Conservation (phyloP, 2,888 invertebrate species). For the Plemyria rubiginata region DNA sequence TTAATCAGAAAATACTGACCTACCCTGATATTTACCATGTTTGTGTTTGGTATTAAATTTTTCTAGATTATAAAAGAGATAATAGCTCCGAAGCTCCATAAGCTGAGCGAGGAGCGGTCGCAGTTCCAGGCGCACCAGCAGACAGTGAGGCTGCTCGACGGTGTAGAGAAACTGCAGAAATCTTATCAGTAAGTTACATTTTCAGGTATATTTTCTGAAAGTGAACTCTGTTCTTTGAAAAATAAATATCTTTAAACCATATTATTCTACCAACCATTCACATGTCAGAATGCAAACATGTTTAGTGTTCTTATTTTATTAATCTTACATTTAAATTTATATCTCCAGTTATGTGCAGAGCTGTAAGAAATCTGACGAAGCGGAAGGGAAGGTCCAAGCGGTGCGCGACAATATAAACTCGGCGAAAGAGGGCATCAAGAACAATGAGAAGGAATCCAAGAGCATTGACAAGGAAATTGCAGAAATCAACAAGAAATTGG, state of each 20-base stretch:
- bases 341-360: conserved; percentile 75
- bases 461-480: conserved; percentile 84
- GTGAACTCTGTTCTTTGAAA: too few relatives aligned
- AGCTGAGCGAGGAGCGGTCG: conserved; percentile 92
- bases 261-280: too few relatives aligned
- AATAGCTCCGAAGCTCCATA: conserved; percentile 94
- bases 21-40: too few relatives aligned
- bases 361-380: conserved; percentile 80
- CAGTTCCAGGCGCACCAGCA: conserved; percentile 95
- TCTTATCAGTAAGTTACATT: conserved; percentile 11
- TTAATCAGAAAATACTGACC: too few relatives aligned
- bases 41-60: not conserved
- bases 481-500: conserved; percentile 87
- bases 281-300: too few relatives aligned
- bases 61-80: conserved; percentile 90
- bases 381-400: conserved; percentile 78
- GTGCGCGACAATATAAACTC: conserved; percentile 85
- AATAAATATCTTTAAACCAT: too few relatives aligned
- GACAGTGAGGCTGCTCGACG: conserved; percentile 92
- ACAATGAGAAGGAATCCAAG: conserved; percentile 81
- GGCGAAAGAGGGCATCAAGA: conserved; percentile 81
- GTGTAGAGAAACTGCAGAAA: conserved; percentile 12
- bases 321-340: not conserved
- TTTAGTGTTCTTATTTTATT: too few relatives aligned
- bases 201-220: too few relatives aligned